Conservation (phyloP, 1,140 invertebrate genomes). For the Tyrophagus putrescentiae region DNA sequence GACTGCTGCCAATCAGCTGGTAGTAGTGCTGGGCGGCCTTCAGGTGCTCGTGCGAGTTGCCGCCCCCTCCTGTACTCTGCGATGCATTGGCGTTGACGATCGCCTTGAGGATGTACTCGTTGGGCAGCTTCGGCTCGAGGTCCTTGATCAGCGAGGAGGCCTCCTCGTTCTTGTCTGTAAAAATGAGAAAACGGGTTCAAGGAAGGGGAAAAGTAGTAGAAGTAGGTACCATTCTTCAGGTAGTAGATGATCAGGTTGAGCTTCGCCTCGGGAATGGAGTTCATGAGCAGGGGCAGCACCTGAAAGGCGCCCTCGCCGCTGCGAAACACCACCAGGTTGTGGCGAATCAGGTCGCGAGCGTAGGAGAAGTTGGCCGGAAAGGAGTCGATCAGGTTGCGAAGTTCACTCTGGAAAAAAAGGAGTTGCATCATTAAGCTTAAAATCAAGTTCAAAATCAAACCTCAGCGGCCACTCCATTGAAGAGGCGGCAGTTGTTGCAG, state of each 20-base stretch:
- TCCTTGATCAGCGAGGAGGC: slow-evolving; percentile 81
- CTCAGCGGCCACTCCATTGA: slow-evolving; percentile 86
- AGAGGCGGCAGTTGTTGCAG: slow-evolving; percentile 69
- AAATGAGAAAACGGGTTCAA: not conserved
- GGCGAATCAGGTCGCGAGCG: slow-evolving; percentile 78
- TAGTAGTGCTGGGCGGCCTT: slow-evolving; percentile 92
- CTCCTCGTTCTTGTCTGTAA: slow-evolving; percentile 62
- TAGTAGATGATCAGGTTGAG: slow-evolving; percentile 91
- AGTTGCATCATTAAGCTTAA: slow-evolving; percentile 27
- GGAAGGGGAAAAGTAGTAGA: not conserved
- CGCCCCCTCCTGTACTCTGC: slow-evolving; percentile 68
- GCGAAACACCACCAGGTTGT: slow-evolving; percentile 86
- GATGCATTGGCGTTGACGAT: slow-evolving; percentile 85
- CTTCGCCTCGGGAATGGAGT: slow-evolving; percentile 88
- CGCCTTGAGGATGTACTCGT: slow-evolving; percentile 92
- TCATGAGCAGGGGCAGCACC: slow-evolving; percentile 67
- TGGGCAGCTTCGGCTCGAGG: slow-evolving; percentile 74
- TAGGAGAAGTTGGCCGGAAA: slow-evolving; percentile 62
- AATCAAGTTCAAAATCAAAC: slow-evolving; percentile 28
- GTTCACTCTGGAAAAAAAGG: slow-evolving; percentile 34
- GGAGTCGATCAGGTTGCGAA: slow-evolving; percentile 47
- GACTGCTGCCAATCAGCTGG: slow-evolving; percentile 69
- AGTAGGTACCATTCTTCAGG: slow-evolving; percentile 54
- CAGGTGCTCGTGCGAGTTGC: slow-evolving; percentile 66
- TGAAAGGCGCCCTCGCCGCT: slow-evolving; percentile 83